phyloP scores from a whole-genome alignment of 2,113 vertebrate genomes.

The Tetrao urogallus region DNA sequence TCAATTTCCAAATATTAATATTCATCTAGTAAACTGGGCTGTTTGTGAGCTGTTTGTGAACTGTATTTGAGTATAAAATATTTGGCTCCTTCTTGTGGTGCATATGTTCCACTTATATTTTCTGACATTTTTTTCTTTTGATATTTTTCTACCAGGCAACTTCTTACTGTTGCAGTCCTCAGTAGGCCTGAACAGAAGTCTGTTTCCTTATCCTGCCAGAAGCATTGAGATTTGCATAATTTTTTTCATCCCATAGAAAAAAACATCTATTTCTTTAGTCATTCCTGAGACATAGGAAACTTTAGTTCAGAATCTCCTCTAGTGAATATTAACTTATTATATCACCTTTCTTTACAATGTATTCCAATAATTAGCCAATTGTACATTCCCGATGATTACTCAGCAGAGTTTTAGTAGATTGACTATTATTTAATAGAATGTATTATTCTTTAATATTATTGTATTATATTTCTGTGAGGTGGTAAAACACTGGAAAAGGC shows the following conservation, averaged over 20 bases:
- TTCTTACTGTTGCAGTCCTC: background rate
- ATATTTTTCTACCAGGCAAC: background rate
- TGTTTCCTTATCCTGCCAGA: background rate
- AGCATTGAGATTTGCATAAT: background rate
- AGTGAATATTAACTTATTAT: background rate
- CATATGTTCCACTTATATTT: background rate
- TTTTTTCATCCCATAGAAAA: background rate
- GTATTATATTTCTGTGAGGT: background rate
- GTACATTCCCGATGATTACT: background rate
- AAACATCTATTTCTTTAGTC: background rate
- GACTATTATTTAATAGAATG: background rate
- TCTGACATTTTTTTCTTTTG: background rate
- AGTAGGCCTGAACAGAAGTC: background rate
- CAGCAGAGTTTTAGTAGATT: background rate
- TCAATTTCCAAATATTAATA: background rate
- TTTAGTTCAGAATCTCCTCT: background rate
- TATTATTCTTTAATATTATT: background rate
- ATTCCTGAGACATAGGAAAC: background rate
- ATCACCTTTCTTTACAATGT: background rate
- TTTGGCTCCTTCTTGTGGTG: background rate
- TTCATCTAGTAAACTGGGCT: background rate
- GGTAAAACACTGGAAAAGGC: background rate
- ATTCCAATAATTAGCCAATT: background rate
- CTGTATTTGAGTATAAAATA: background rate
- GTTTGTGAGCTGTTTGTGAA: background rate